Evolutionary conservation across 2,797 vertebrate species (phyloP).

Genomic region (Margarornis squamiger): DNA sequence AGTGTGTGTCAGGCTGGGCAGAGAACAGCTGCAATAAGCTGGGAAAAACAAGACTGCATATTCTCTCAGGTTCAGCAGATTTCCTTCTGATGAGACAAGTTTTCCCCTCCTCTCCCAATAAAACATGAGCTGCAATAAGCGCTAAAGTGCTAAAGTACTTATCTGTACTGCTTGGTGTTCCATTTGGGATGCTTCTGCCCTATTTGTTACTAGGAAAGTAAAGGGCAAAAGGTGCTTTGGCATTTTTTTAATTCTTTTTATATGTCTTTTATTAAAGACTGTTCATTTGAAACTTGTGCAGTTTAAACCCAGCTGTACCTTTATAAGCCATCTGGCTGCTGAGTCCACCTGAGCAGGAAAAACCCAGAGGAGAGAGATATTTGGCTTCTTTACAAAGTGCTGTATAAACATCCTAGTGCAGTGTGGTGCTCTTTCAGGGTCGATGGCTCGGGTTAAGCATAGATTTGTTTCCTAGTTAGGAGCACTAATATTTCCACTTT

Average conservation of each 20-base stretch:
- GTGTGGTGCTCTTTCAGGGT: constrained; percentile 12
- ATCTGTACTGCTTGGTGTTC: background rate
- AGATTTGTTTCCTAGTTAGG: background rate
- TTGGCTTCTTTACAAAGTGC: constrained; percentile 59
- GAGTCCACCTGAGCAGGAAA: constrained; percentile 73
- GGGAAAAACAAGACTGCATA: background rate
- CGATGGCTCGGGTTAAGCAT: background rate
- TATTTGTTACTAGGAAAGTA: background rate
- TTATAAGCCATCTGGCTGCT: constrained; percentile 69
- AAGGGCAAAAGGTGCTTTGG: background rate
- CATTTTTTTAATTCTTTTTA: constrained; percentile 13
- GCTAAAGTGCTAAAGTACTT: background rate
- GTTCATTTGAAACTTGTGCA: constrained; percentile 39
- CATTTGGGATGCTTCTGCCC: background rate
- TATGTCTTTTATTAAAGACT: constrained; percentile 48
- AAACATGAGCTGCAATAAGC: background rate
- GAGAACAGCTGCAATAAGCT: background rate
- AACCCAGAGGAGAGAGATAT: constrained; percentile 50
- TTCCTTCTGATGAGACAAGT: background rate
- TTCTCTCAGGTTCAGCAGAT: background rate
- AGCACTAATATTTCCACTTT: background rate
- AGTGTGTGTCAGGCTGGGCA: background rate
- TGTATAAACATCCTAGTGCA: background rate
- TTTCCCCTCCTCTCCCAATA: background rate
- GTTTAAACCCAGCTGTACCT: constrained; percentile 37